phyloP scores from a whole-genome alignment of 2,888 invertebrate genomes.

The Heliconius ismenius region DNA sequence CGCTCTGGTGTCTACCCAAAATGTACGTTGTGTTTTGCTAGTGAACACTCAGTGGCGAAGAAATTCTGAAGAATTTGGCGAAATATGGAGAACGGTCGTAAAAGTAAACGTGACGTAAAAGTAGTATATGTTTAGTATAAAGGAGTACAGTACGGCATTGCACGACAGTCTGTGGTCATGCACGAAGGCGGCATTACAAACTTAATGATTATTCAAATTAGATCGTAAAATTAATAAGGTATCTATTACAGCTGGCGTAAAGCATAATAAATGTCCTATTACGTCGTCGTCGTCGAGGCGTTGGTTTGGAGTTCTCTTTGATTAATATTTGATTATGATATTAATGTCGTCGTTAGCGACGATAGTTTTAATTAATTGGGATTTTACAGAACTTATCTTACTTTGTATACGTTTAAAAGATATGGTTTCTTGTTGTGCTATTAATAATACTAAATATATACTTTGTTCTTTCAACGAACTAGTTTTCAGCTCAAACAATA shows the following conservation, averaged over 20 bases:
- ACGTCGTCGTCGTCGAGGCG: conserved; percentile 24
- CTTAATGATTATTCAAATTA: conserved; percentile 41
- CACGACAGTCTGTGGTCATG: conserved; percentile 11
- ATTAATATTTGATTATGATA: conserved; percentile 26
- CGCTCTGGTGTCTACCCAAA: too few relatives aligned
- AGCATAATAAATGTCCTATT: conserved; percentile 38
- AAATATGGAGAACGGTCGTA: too few relatives aligned
- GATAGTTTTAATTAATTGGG: conserved; percentile 11
- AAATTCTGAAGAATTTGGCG: too few relatives aligned
- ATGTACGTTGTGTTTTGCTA: too few relatives aligned
- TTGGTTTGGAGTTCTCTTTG: conserved; percentile 26
- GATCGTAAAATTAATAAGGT: conserved; percentile 43
- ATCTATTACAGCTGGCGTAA: conserved; percentile 36
- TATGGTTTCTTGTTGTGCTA: too few relatives aligned
- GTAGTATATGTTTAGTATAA: neutral
- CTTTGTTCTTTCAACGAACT: neutral
- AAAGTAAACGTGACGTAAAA: too few relatives aligned
- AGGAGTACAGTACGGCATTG: neutral
- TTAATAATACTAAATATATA: too few relatives aligned
- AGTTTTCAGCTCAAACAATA: neutral
- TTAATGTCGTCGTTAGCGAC: conserved; percentile 7
- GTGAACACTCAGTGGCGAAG: too few relatives aligned
- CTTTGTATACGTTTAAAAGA: neutral
- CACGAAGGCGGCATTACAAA: conserved; percentile 29
- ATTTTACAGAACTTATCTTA: neutral